A percentile compares a stretch with the other conserved stretches of the same genome.
phyloP scores from a whole-genome alignment of 2,113 vertebrate genomes.

The Lycocorax pyrrhopterus region DNA sequence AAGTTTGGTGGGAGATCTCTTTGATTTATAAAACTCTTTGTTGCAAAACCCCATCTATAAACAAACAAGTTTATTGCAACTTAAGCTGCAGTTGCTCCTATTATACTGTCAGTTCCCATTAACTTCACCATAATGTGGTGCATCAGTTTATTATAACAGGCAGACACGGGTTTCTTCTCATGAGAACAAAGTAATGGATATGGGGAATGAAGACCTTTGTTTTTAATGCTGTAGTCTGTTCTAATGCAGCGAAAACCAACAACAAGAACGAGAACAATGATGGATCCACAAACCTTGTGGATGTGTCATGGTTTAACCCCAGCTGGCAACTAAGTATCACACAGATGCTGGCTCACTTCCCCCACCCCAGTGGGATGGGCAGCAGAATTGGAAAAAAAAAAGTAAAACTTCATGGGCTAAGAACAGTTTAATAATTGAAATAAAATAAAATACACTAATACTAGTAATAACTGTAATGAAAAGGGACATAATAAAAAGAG shows the following conservation, averaged over 20 bases:
- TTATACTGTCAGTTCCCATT: slow-evolving; percentile 15
- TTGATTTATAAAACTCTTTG: slow-evolving; percentile 20
- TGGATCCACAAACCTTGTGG: not conserved
- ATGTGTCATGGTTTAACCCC: not conserved
- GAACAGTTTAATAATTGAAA: not conserved
- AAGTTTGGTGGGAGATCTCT: not conserved
- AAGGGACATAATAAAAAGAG: not conserved
- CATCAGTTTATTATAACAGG: slow-evolving; percentile 27
- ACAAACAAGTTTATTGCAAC: slow-evolving; percentile 42
- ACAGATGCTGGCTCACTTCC: not conserved
- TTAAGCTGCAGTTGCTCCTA: not conserved
- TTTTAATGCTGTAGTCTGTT: slow-evolving; percentile 27
- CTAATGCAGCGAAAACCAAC: not conserved
- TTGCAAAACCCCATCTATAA: slow-evolving; percentile 26
- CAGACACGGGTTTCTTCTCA: slow-evolving; percentile 36
- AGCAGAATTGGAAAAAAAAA: not conserved
- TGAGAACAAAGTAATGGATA: slow-evolving; percentile 48
- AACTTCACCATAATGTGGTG: slow-evolving; percentile 17
- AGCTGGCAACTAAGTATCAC: not conserved
- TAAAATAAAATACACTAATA: not conserved
- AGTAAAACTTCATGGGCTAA: not conserved
- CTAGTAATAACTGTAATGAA: not conserved
- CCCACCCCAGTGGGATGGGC: not conserved
- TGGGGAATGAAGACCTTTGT: not conserved
- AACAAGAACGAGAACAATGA: not conserved